Conservation (phyloP, 2,113 vertebrate genomes). For the Carassius gibelio region DNA sequence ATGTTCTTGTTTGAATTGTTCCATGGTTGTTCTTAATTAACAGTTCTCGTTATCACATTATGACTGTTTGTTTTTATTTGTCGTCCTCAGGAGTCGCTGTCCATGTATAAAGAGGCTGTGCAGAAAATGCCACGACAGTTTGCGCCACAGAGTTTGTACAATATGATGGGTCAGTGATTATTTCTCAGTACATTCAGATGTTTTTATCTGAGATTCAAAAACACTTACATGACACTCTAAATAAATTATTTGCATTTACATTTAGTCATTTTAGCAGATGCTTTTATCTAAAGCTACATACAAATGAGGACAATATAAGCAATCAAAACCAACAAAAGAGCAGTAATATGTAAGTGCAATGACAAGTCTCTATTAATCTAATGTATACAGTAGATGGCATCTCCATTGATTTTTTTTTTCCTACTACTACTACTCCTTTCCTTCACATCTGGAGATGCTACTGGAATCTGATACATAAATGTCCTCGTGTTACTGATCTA, state of each 20-base stretch:
- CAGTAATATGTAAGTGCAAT: too few species aligned
- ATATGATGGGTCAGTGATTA: constrained; percentile 95
- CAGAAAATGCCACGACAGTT: constrained; percentile 97
- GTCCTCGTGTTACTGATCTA: neutral
- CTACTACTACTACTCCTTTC: neutral
- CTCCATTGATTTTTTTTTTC: too few species aligned
- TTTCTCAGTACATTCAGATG: neutral
- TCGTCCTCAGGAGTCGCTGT: constrained; percentile 86
- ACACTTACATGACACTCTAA: neutral
- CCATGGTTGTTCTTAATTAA: neutral
- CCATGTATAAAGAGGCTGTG: constrained; percentile 93
- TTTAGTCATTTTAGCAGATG: too few species aligned
- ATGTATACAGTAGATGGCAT: too few species aligned
- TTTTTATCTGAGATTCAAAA: neutral
- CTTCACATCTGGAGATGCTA: neutral
- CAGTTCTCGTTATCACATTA: neutral
- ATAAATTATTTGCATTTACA: too few species aligned
- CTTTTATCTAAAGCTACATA: too few species aligned
- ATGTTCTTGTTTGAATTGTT: neutral
- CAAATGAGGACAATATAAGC: too few species aligned
- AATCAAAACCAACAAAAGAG: too few species aligned
- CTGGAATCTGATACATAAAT: constrained; percentile 21
- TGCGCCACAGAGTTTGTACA: constrained; percentile 97
- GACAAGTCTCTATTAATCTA: too few species aligned
- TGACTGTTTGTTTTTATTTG: constrained; percentile 24